Percentiles rank a stretch among this genome's conserved stretches.
phyloP scores from a whole-genome alignment of 1,140 invertebrate genomes.

The Leptinotarsa defecta region DNA sequence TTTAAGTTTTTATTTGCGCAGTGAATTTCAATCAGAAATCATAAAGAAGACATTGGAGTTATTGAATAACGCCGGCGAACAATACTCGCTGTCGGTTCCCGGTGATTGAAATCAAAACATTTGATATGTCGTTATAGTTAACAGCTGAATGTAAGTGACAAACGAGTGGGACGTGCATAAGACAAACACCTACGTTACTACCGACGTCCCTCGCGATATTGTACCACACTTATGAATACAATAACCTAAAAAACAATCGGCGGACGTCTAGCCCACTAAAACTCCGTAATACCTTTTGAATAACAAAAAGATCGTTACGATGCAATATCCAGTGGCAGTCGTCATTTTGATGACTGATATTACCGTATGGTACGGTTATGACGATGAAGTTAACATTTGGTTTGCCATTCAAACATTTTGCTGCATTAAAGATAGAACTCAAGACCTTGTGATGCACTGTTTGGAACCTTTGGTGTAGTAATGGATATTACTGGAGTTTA shows the following conservation, averaged over 20 bases:
- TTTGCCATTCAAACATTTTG: no score
- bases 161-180: constrained; percentile 21
- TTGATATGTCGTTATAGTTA: background rate
- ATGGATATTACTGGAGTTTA: no score
- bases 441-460: no score
- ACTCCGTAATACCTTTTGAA: constrained; percentile 1
- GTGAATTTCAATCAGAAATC: no score
- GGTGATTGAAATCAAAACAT: background rate
- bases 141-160: constrained; percentile 10
- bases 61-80: background rate
- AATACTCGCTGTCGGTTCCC: background rate
- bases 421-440: no score
- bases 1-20: no score
- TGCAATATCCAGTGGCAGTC: no score
- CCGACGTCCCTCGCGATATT: constrained; percentile 15
- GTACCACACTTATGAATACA: constrained; percentile 9
- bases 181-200: constrained; percentile 23
- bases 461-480: no score
- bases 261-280: constrained; percentile 29
- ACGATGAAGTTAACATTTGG: no score
- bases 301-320: constrained; percentile 10
- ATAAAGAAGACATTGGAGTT: background rate
- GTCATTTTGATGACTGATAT: no score
- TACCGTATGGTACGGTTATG: no score
- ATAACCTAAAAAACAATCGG: constrained; percentile 30